Evolutionary conservation across 2,888 invertebrate species (phyloP), one percentile per base, ranked within the genome.

Genomic region (Melinopterus prodromus): DNA sequence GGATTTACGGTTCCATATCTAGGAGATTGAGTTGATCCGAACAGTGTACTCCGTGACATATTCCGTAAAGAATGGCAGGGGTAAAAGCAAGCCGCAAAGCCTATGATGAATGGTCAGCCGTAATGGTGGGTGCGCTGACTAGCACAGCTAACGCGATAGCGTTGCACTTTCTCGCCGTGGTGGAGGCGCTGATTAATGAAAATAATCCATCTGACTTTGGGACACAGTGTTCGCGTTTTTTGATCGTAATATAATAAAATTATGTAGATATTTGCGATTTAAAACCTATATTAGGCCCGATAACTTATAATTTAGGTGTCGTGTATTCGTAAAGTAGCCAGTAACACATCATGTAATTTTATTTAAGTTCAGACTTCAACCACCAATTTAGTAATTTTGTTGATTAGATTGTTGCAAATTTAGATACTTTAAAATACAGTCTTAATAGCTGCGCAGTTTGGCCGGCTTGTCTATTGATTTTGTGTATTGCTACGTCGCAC

Each of bases 31-130:
- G 80, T 78, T 76, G 78, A 75, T 80, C 76, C 69, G 77, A 75
- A 69, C 74, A 70, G 70, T 69, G 71, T 71, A 77, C 77, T 75
- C 35, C 36, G 38, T 78, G 76, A 80, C 77, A 81, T 79, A 81
- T 80, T 80, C 71, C 74, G 77, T 79, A 79, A 72, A 81, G 79
- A 38, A 78, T 76, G 80, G 77, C 70, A 79, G 80, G 80, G 80
- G 79, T 81, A 80, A 77, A 80, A 79, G 78, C 78, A 80, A 79
- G 77, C 76, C 80, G 74, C 79, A 82, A 81, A 82, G 80, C 80
- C 78, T 82, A 83, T 84, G 84, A 84, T 84, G 83, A 83, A 84
- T 84, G 83, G 80, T 79, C 78, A 79, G 77, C 82, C 80, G 77
- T 84, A 83, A 84, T 84, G 83, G 83, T 79, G 78, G 79, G 76